These are phyloP conservation scores for Zygogramma bicolorata DNA, from an alignment of 2,888 invertebrate species.

Conservation along the genomic window DNA sequence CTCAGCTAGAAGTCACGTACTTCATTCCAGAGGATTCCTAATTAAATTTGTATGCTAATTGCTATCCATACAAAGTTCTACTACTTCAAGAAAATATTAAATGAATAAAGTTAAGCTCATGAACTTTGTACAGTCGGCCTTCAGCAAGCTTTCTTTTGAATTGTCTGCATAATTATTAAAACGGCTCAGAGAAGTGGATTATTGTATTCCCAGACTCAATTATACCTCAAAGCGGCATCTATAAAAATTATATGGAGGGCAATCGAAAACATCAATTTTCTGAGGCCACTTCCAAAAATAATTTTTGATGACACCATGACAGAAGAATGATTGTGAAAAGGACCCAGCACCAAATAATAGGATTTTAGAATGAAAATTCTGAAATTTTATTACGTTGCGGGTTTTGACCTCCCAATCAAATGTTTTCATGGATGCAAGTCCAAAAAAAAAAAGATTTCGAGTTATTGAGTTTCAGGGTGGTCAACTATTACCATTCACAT, in stretches of 20 bases:
- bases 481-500: no score
- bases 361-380: no score
- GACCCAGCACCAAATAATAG: no score
- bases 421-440: no score
- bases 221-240: not conserved
- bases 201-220: not conserved
- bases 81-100: not conserved
- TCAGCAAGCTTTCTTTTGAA: conserved; percentile 4
- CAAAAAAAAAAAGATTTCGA: no score
- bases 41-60: conserved; percentile 12
- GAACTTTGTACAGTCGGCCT: conserved; percentile 1
- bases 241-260: not conserved
- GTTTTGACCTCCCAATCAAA: no score
- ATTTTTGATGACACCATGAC: no score
- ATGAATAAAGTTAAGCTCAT: conserved; percentile 12
- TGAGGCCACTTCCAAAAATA: not conserved
- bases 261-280: no score
- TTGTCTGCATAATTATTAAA: not conserved
- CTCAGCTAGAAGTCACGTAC: not conserved
- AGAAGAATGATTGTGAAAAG: no score
- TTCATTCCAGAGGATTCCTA: not conserved
- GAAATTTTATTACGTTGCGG: no score
- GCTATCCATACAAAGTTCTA: not conserved
- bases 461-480: no score
- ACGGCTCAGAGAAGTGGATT: not conserved